These are phyloP conservation scores for Phoenoteleia sp. DNA, from an alignment of 2,888 invertebrate genomes.

Conservation along the genomic window DNA sequence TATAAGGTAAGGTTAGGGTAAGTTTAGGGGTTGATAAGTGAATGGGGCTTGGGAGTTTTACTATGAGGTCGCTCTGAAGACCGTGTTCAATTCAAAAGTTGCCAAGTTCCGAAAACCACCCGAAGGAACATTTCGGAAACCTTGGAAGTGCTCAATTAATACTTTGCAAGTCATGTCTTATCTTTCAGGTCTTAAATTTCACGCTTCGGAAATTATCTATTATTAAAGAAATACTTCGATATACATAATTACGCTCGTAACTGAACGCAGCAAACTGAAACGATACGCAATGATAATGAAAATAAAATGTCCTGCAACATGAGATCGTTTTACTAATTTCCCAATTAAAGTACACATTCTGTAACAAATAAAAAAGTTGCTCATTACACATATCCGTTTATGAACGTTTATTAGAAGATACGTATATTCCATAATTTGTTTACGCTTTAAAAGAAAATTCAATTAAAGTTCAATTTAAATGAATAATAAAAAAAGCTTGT, in stretches of 20 bases:
- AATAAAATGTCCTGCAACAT: conserved; percentile 25
- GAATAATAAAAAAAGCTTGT: too few species aligned
- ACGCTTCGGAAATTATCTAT: conserved; percentile 57
- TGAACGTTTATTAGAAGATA: too few species aligned
- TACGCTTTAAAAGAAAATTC: too few species aligned
- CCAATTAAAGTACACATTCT: too few species aligned
- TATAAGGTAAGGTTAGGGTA: conserved; percentile 43
- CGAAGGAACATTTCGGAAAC: conserved; percentile 69
- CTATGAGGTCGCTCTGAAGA: conserved; percentile 54
- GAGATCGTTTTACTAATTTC: conserved; percentile 15
- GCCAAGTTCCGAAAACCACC: conserved; percentile 70
- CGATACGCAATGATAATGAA: conserved; percentile 19
- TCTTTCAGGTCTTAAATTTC: conserved; percentile 70
- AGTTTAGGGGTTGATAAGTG: conserved; percentile 41
- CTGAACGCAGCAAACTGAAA: conserved; percentile 20
- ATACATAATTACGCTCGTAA: conserved; percentile 42
- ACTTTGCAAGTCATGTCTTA: conserved; percentile 73
- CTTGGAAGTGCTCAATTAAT: conserved; percentile 79
- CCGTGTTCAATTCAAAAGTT: conserved; percentile 72
- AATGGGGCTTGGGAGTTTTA: conserved; percentile 37
- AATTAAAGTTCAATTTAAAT: too few species aligned
- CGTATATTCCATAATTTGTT: too few species aligned
- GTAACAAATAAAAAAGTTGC: too few species aligned
- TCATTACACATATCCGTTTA: too few species aligned
- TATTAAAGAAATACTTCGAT: conserved; percentile 50